Evolutionary conservation across 2,797 vertebrate species (phyloP).

Genomic region (Chiloscyllium punctatum): DNA sequence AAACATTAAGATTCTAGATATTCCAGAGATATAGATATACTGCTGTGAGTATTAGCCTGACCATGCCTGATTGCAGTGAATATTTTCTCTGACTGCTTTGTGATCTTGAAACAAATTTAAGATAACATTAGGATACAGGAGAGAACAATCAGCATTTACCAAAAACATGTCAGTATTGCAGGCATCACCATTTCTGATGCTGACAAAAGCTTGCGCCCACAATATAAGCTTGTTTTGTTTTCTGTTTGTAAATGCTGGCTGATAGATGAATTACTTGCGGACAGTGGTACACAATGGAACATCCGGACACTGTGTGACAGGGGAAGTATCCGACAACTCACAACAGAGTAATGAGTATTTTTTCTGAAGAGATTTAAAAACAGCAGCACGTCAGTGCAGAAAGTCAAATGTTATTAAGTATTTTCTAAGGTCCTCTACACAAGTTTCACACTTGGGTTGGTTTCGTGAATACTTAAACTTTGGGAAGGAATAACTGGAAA

Average conservation of each 20-base stretch:
- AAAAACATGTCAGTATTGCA: not conserved
- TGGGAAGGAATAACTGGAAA: no score
- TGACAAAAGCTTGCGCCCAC: not conserved
- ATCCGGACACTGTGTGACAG: not conserved
- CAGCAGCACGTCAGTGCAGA: not conserved
- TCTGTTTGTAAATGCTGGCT: not conserved
- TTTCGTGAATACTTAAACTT: no score
- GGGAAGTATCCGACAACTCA: not conserved
- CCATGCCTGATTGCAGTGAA: not conserved
- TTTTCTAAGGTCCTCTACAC: not conserved
- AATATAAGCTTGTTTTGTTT: not conserved
- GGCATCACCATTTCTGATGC: not conserved
- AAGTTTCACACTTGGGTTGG: no score
- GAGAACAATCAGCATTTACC: not conserved
- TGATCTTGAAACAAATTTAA: not conserved
- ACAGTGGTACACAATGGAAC: not conserved
- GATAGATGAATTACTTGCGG: not conserved
- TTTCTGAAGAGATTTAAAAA: not conserved
- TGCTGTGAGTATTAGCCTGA: not conserved
- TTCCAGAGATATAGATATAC: not conserved
- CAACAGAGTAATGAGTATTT: not conserved
- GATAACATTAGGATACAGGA: not conserved
- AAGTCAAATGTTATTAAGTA: not conserved
- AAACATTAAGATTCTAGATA: not conserved
- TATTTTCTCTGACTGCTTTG: not conserved